These are phyloP conservation scores for Laothoe populi DNA, from an alignment of 2,888 invertebrate species.

Conservation along the genomic window DNA sequence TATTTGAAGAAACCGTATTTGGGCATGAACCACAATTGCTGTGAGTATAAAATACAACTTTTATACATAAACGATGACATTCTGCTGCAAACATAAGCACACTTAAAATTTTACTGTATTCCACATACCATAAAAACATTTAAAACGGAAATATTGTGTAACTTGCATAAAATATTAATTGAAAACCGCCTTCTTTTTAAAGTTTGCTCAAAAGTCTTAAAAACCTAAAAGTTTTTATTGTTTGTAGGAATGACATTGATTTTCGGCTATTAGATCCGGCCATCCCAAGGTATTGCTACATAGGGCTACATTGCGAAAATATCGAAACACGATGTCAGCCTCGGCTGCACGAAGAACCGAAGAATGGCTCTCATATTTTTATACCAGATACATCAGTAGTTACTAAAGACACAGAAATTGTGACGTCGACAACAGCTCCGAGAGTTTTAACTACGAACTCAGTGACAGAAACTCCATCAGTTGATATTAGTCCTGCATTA, in stretches of 20 bases:
- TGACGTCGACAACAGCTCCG: not conserved
- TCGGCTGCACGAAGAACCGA: not conserved
- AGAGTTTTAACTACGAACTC: not conserved
- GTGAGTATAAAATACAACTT: constrained; percentile 11
- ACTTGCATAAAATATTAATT: no score
- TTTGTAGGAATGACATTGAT: not conserved
- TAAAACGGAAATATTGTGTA: no score
- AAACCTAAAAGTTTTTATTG: no score
- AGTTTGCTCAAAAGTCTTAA: no score
- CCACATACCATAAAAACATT: no score
- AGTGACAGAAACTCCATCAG: not conserved
- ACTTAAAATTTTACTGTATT: no score
- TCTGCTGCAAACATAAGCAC: no score
- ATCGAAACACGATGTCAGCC: not conserved
- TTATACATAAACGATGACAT: no score
- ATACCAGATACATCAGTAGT: not conserved
- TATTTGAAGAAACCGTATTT: not conserved
- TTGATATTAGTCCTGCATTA: not conserved
- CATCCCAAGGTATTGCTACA: not conserved
- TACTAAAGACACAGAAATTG: not conserved
- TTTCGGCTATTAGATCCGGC: not conserved
- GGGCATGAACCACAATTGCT: not conserved
- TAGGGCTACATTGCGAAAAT: not conserved
- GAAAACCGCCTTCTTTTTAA: no score
- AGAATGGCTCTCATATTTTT: not conserved